These are phyloP conservation scores for Lagenorhynchus albirostris DNA, from an alignment of 2,113 vertebrate species.

Conservation along the genomic window DNA sequence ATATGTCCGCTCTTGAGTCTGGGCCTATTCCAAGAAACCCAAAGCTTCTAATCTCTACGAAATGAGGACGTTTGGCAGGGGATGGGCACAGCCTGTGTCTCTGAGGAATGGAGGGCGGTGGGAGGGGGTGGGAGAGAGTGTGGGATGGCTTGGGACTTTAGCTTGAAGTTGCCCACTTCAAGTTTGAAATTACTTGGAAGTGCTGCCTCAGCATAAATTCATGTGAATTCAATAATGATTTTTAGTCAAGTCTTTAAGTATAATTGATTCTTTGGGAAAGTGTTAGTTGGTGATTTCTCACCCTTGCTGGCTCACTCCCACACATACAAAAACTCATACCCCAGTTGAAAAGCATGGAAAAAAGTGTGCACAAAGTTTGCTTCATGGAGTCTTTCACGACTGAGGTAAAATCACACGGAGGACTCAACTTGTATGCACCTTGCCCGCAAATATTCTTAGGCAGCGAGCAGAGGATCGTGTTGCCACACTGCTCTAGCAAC, in stretches of 20 bases:
- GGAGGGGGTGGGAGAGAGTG: neutral
- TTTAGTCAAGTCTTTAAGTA: conserved; percentile 11
- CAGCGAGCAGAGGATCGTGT: neutral
- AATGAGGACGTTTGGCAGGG: neutral
- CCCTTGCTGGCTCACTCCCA: neutral
- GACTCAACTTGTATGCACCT: neutral
- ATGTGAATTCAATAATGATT: neutral
- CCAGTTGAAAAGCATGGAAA: neutral
- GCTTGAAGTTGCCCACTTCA: neutral
- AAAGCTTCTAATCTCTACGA: neutral
- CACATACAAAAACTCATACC: neutral
- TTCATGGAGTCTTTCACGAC: neutral
- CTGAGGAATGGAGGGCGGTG: neutral
- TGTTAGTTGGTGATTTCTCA: neutral
- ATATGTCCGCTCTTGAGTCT: neutral
- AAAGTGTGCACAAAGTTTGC: neutral
- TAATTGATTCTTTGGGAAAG: neutral
- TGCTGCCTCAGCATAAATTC: neutral
- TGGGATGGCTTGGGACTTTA: neutral
- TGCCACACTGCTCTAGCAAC: neutral
- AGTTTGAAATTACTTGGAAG: conserved; percentile 7
- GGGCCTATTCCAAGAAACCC: neutral
- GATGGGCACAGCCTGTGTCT: neutral
- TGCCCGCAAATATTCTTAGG: neutral
- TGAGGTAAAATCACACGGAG: neutral